Conservation (phyloP, 2,797 vertebrate species). For the Mycteria americana region DNA sequence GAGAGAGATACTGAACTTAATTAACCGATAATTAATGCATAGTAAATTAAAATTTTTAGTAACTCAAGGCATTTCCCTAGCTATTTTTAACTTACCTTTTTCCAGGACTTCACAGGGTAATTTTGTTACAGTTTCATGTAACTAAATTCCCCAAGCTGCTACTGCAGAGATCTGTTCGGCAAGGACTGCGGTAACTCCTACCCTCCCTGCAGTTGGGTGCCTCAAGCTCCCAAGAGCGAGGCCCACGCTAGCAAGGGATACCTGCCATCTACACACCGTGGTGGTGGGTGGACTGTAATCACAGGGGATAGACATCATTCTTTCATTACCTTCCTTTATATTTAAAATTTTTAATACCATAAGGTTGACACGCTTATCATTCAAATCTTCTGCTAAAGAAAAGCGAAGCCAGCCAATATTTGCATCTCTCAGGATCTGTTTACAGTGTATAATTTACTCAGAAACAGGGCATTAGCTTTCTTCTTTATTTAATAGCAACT, state of each 20-base stretch:
- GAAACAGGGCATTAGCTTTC: neutral
- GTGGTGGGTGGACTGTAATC: neutral
- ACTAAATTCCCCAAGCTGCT: conserved; percentile 16
- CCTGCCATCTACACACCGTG: neutral
- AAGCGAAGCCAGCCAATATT: neutral
- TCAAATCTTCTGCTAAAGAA: neutral
- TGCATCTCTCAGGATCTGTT: neutral
- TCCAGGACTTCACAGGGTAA: conserved; percentile 38
- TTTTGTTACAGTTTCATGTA: neutral
- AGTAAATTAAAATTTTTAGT: conserved; percentile 45
- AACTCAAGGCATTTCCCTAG: conserved; percentile 39
- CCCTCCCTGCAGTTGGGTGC: neutral
- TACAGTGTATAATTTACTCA: neutral
- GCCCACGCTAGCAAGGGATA: neutral
- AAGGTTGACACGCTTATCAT: neutral
- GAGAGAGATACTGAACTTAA: neutral
- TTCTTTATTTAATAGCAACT: neutral
- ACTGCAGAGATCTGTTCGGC: neutral
- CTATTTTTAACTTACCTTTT: conserved; percentile 39
- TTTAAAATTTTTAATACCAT: neutral
- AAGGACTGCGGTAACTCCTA: neutral
- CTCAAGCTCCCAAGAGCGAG: neutral
- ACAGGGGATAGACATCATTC: neutral
- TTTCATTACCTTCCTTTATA: neutral
- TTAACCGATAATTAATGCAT: conserved; percentile 53